Conservation (phyloP, 1,140 invertebrate species). For the Rhagoletis zephyria region DNA sequence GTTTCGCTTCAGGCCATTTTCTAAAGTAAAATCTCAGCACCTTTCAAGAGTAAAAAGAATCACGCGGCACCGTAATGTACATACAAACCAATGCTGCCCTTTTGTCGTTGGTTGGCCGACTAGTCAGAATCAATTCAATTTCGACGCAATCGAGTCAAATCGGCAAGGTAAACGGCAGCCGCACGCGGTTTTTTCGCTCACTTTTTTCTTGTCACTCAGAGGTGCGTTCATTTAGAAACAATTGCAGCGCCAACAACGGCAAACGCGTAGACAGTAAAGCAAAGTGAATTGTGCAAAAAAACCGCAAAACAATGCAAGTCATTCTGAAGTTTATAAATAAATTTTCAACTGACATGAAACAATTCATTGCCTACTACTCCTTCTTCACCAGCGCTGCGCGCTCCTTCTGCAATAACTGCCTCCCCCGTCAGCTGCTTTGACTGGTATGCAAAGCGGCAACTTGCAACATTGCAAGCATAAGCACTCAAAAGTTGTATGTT, state of each 20-base stretch:
- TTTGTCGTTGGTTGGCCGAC: constrained; percentile 14
- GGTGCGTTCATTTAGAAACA: constrained; percentile 26
- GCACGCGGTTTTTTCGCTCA: not conserved
- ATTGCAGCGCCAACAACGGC: not conserved
- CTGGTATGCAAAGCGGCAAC: constrained; percentile 36
- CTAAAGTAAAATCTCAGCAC: too few species aligned
- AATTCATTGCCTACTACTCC: not conserved
- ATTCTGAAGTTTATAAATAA: constrained; percentile 44
- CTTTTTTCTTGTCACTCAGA: not conserved
- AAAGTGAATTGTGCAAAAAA: not conserved
- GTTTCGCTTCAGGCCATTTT: too few species aligned
- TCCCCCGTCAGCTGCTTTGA: not conserved
- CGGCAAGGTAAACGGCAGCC: not conserved
- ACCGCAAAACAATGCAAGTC: constrained; percentile 7
- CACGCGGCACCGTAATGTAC: too few species aligned
- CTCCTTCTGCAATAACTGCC: not conserved
- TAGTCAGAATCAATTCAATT: constrained; percentile 15
- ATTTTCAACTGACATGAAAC: constrained; percentile 46
- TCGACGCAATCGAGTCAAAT: constrained; percentile 4
- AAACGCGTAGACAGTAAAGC: not conserved
- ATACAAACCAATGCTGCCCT: not conserved
- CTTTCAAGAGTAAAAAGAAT: too few species aligned
- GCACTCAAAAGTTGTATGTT: not conserved
- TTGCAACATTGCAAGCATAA: constrained; percentile 20
- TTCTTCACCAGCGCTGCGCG: not conserved